phyloP scores from a whole-genome alignment of 1,140 invertebrate genomes.

The Drosophila serrata region DNA sequence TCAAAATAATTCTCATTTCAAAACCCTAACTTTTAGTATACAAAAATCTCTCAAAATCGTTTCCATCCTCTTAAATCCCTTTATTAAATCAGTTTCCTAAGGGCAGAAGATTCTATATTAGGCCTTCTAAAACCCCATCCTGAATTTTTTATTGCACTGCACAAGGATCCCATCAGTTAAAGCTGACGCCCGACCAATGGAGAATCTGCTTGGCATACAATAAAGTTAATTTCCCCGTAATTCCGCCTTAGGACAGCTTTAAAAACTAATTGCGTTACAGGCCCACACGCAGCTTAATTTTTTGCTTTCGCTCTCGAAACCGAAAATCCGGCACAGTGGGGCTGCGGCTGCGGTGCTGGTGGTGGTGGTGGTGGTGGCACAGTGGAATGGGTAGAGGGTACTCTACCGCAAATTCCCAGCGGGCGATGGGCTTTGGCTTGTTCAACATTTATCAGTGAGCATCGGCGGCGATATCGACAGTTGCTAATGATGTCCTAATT shows the following conservation, averaged over 20 bases:
- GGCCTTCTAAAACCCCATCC: neutral
- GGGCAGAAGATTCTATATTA: neutral
- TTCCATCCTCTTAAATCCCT: neutral
- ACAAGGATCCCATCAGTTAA: constrained; percentile 1
- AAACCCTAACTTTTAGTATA: neutral
- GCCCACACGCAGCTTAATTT: constrained; percentile 39
- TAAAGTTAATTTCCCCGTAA: constrained; percentile 40
- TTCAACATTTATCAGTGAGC: constrained; percentile 68
- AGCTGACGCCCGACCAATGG: neutral
- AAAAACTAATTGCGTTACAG: constrained; percentile 52
- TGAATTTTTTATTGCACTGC: neutral
- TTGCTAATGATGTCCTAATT: constrained; percentile 84
- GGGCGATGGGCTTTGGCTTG: constrained; percentile 24
- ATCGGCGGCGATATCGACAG: constrained; percentile 72
- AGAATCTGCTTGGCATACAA: constrained; percentile 11
- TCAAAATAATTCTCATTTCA: neutral
- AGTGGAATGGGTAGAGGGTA: neutral
- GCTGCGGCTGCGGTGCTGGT: neutral
- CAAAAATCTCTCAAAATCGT: neutral
- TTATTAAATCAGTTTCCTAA: constrained; percentile 3
- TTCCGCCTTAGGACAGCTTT: constrained; percentile 42
- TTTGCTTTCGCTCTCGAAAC: constrained; percentile 2
- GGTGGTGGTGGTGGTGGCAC: neutral
- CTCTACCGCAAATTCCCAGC: constrained; percentile 37
- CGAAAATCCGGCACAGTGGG: constrained; percentile 29